Conservation (phyloP, 2,888 invertebrate genomes). For the Capitulum mitella region DNA sequence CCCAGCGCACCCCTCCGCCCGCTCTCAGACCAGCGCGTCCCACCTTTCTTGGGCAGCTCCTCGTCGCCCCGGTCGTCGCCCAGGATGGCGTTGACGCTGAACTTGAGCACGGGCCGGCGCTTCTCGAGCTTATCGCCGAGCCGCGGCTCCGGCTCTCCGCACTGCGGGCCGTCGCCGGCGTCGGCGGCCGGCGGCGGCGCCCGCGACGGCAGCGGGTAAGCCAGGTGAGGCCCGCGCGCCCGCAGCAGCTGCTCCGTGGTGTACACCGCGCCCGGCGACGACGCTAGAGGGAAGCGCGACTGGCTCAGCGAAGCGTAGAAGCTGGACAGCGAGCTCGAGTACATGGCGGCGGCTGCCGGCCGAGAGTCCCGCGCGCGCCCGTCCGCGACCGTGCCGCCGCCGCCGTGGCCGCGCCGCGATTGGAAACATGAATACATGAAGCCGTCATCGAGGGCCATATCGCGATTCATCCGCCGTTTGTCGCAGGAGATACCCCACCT, state of each 20-base stretch:
- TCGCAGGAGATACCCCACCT: constrained; percentile 7
- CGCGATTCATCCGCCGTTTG: constrained; percentile 20
- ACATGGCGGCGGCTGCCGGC: neutral
- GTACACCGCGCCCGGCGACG: neutral
- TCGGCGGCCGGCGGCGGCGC: neutral
- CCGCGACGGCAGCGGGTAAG: neutral
- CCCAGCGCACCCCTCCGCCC: too few species aligned
- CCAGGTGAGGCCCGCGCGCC: neutral
- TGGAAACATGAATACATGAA: constrained; percentile 23
- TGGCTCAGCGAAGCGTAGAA: constrained; percentile 12
- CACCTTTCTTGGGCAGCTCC: neutral
- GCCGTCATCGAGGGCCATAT: constrained; percentile 15
- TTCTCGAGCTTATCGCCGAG: neutral
- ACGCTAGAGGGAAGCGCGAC: neutral
- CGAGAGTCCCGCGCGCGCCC: neutral
- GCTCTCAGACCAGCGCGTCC: neutral
- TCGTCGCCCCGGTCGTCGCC: constrained; percentile 31
- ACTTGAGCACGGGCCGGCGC: constrained; percentile 30
- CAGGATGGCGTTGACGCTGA: constrained; percentile 36
- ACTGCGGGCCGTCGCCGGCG: neutral
- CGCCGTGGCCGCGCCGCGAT: neutral
- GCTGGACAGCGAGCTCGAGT: constrained; percentile 2
- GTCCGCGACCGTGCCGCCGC: neutral
- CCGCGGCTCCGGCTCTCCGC: neutral
- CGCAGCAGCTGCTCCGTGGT: neutral